phyloP scores from a whole-genome alignment of 2,113 vertebrate species.

The Emydura subglobosa region DNA sequence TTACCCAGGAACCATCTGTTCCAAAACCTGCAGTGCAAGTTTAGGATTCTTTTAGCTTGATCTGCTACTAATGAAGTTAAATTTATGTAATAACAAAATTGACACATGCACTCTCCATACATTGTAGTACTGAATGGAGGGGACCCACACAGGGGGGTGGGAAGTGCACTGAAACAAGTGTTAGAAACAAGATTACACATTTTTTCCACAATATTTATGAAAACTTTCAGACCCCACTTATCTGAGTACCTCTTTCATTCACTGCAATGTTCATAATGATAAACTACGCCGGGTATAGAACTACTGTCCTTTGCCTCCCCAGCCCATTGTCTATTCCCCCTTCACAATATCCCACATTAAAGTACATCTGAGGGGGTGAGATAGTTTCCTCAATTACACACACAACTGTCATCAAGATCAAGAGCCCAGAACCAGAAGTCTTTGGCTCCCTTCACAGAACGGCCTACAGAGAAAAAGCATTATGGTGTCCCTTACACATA shows the following conservation, averaged over 20 bases:
- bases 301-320: background rate
- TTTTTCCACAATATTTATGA: background rate
- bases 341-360: background rate
- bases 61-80: background rate
- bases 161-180: background rate
- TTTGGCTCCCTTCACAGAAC: background rate
- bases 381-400: background rate
- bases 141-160: rapidly evolving
- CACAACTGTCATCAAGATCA: background rate
- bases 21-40: background rate
- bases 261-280: background rate
- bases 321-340: background rate
- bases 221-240: background rate
- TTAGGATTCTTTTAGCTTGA: background rate
- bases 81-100: background rate
- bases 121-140: background rate
- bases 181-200: background rate
- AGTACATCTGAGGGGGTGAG: background rate
- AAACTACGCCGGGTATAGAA: background rate
- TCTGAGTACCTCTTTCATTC: background rate
- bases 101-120: background rate
- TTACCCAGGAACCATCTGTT: slow-evolving; percentile 32
- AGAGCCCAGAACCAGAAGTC: background rate
- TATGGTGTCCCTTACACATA: background rate
- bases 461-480: background rate